A percentile compares a stretch with the other conserved stretches of the same genome.
These are phyloP conservation scores for Acanthurus tractus DNA, from an alignment of 2,797 vertebrate genomes.

Conservation along the genomic window DNA sequence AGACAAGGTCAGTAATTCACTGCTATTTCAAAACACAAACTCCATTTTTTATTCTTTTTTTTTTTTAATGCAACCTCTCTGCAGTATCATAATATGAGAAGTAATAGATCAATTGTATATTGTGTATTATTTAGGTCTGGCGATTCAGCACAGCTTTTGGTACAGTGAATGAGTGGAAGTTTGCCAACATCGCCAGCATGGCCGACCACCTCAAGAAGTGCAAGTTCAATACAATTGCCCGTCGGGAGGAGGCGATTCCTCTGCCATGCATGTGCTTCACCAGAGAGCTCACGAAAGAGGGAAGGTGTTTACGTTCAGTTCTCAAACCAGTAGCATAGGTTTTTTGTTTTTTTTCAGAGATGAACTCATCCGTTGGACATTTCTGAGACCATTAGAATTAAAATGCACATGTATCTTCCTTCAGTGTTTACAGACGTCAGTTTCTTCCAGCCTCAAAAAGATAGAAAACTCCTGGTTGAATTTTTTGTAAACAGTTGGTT, in stretches of 20 bases:
- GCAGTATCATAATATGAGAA: background rate
- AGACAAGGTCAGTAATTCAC: conserved; percentile 88
- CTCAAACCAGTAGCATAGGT: conserved; percentile 95
- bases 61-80: background rate
- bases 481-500: conserved; percentile 4
- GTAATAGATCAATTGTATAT: fast-evolving
- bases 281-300: conserved; percentile 96
- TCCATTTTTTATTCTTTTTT: background rate
- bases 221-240: conserved; percentile 93
- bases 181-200: conserved; percentile 98
- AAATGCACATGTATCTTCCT: conserved; percentile 27
- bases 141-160: conserved; percentile 98
- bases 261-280: conserved; percentile 99
- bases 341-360: conserved; percentile 11
- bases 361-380: conserved; percentile 27
- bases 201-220: conserved; percentile 98
- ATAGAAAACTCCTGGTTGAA: conserved; percentile 12
- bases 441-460: conserved; percentile 40
- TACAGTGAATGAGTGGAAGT: conserved; percentile 98
- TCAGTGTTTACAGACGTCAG: conserved; percentile 72
- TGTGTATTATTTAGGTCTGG: conserved; percentile 89
- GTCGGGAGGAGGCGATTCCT: conserved; percentile 93
- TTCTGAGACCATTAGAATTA: conserved; percentile 51
- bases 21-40: background rate
- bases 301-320: conserved; percentile 94